A percentile compares a stretch with the other conserved stretches of the same genome.
These are phyloP conservation scores for Stenoptilia bipunctidactyla DNA, from an alignment of 2,888 invertebrate species.

Conservation along the genomic window DNA sequence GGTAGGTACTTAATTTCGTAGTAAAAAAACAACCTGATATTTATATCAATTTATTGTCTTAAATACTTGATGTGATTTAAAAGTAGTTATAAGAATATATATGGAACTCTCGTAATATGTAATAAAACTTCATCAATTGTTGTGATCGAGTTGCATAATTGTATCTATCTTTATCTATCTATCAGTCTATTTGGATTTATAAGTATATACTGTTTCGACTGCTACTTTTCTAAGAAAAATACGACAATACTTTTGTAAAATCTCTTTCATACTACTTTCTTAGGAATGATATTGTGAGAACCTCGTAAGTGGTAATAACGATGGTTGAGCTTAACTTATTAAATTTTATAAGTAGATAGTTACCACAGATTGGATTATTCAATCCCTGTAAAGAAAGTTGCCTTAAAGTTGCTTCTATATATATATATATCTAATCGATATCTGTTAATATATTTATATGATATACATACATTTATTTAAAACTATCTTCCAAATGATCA, in stretches of 20 bases:
- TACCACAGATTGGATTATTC: neutral
- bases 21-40: slow-evolving; percentile 22
- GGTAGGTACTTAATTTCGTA: slow-evolving; percentile 18
- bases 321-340: slow-evolving; percentile 28
- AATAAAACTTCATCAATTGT: slow-evolving; percentile 25
- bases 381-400: neutral
- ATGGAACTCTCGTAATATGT: too few relatives aligned
- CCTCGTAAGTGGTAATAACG: slow-evolving; percentile 22
- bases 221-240: slow-evolving; percentile 34
- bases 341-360: neutral
- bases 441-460: neutral
- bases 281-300: slow-evolving; percentile 18
- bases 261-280: slow-evolving; percentile 25
- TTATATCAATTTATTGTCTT: slow-evolving; percentile 1
- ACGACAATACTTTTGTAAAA: slow-evolving; percentile 44
- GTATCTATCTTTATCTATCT: too few relatives aligned
- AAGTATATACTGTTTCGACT: slow-evolving; percentile 32
- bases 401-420: neutral
- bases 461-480: too few relatives aligned
- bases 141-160: slow-evolving; percentile 30
- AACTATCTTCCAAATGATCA: too few relatives aligned
- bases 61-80: too few relatives aligned
- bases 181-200: slow-evolving; percentile 15
- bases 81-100: too few relatives aligned
- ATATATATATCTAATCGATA: neutral